Conservation (phyloP, 2,797 vertebrate species). For the Amblyraja radiata region DNA sequence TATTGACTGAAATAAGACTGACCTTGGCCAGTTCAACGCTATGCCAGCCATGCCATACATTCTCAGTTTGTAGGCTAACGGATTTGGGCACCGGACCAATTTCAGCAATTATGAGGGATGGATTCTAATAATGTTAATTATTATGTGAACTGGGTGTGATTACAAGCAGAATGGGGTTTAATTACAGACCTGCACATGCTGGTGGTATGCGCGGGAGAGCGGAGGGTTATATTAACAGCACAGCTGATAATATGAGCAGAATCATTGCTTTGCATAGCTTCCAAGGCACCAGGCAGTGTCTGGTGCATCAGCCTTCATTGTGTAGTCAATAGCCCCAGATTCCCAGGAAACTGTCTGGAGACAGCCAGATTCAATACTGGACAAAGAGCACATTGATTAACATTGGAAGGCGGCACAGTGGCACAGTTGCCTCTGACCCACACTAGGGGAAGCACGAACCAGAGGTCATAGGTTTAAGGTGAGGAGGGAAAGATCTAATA, state of each 20-base stretch:
- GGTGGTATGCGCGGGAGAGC: background rate
- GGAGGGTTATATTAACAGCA: background rate
- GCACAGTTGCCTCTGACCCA: background rate
- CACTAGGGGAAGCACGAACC: background rate
- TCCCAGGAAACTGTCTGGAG: background rate
- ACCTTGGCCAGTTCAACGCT: background rate
- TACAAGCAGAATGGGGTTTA: background rate
- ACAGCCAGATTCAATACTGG: no score
- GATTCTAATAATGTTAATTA: slow-evolving; percentile 16
- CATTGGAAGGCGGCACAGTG: no score
- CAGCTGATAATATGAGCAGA: background rate
- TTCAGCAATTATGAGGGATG: slow-evolving; percentile 18
- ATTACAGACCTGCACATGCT: background rate
- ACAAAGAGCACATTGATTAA: no score
- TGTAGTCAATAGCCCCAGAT: background rate
- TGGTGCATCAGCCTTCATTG: background rate
- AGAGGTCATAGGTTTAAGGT: background rate
- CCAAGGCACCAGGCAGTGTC: background rate
- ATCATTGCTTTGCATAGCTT: background rate
- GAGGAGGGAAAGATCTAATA: background rate
- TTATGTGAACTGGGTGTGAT: background rate
- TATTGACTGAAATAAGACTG: background rate
- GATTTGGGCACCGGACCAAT: background rate
- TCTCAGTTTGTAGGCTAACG: background rate
- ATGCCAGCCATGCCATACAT: background rate